Conservation (phyloP, 2,113 vertebrate genomes). For the Theropithecus gelada region DNA sequence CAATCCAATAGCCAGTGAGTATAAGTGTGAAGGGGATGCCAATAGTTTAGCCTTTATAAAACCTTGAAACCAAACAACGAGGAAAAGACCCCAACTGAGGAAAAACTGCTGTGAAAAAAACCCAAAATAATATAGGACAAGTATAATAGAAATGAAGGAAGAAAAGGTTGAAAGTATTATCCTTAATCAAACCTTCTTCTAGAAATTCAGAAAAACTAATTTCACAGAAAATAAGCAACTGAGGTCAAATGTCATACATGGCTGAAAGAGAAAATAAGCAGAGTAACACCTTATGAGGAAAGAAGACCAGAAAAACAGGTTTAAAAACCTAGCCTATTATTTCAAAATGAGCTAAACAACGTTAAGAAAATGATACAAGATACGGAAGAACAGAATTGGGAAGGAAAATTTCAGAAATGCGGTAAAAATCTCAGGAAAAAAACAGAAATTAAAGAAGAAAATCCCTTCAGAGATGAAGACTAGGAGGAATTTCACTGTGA, state of each 20-base stretch:
- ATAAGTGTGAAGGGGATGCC: neutral
- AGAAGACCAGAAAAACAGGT: neutral
- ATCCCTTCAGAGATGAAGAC: neutral
- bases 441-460: neutral
- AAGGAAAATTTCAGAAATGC: neutral
- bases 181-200: neutral
- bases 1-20: neutral
- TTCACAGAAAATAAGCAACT: neutral
- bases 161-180: neutral
- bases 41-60: neutral
- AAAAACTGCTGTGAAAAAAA: neutral
- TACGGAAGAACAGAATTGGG: neutral
- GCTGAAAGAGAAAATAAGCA: neutral
- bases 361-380: neutral
- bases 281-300: neutral
- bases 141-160: neutral
- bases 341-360: neutral
- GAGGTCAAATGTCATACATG: neutral
- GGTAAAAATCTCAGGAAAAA: neutral
- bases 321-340: neutral
- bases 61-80: neutral
- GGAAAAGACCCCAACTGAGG: neutral
- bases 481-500: neutral
- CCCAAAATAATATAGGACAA: neutral
- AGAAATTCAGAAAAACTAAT: conserved; percentile 28